Conservation (phyloP, 2,797 vertebrate species). For the Hydrocynus forskahlii region DNA sequence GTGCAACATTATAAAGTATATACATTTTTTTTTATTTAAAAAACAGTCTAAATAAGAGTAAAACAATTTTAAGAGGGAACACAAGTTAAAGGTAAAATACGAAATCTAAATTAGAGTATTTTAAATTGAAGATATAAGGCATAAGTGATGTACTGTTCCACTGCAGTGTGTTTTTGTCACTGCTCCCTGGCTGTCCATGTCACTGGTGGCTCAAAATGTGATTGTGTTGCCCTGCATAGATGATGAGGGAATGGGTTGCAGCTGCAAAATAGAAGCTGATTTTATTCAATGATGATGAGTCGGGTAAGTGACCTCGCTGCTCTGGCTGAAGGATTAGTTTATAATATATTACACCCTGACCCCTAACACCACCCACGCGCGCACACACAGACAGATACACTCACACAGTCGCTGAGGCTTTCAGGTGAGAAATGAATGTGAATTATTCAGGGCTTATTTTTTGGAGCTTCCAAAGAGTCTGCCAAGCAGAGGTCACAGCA, state of each 20-base stretch:
- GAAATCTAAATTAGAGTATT: too few relatives aligned
- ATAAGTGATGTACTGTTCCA: too few relatives aligned
- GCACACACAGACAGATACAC: not conserved
- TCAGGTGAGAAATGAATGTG: constrained; percentile 33
- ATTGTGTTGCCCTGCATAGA: constrained; percentile 8
- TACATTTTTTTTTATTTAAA: too few relatives aligned
- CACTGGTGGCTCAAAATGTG: not conserved
- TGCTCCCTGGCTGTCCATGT: not conserved
- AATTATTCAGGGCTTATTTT: constrained; percentile 34
- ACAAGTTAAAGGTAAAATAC: too few relatives aligned
- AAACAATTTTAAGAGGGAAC: too few relatives aligned
- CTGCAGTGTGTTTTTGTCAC: not conserved
- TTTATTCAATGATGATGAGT: constrained; percentile 23
- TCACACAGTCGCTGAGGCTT: constrained; percentile 4
- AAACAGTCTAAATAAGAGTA: too few relatives aligned
- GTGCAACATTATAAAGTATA: too few relatives aligned
- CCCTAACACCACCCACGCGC: not conserved
- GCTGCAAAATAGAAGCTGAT: constrained; percentile 6
- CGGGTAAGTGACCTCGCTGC: constrained; percentile 2
- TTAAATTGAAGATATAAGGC: too few relatives aligned
- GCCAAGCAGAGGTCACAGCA: constrained; percentile 7
- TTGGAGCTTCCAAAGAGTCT: not conserved
- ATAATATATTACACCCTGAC: not conserved
- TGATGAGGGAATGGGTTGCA: not conserved
- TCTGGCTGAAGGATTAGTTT: not conserved